A percentile compares a stretch with the other conserved stretches of the same genome.
These are phyloP conservation scores for Peromyscus leucopus DNA, from an alignment of 2,113 vertebrate species.

Conservation along the genomic window DNA sequence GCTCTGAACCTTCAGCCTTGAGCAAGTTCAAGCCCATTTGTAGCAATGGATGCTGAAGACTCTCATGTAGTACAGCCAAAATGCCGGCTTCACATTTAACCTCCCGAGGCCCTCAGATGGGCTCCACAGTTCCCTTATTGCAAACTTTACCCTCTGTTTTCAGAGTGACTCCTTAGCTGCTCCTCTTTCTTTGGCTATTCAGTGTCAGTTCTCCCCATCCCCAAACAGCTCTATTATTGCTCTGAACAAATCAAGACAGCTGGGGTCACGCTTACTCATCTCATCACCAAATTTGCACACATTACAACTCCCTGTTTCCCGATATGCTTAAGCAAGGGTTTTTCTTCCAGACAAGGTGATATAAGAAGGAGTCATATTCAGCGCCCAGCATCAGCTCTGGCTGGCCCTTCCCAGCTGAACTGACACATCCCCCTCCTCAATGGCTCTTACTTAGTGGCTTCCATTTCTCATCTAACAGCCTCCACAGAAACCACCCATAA, in stretches of 20 bases:
- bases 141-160: not conserved
- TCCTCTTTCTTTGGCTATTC: not conserved
- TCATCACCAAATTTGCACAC: not conserved
- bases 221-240: not conserved
- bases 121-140: not conserved
- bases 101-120: constrained; percentile 6
- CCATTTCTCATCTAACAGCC: not conserved
- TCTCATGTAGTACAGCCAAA: not conserved
- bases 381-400: not conserved
- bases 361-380: rapidly evolving
- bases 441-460: not conserved
- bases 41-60: not conserved
- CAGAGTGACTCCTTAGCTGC: not conserved
- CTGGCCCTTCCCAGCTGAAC: not conserved
- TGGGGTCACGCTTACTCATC: not conserved
- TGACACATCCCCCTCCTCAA: not conserved
- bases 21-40: not conserved
- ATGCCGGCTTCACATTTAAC: not conserved
- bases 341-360: not conserved
- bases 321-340: not conserved
- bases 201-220: not conserved
- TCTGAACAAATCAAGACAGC: not conserved
- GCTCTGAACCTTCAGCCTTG: not conserved
- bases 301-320: not conserved
- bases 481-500: not conserved